Evolutionary conservation across 37 sponge, comb jelly and placozoan genomes (phyloP).

Genomic region (Halichondria panicea): DNA sequence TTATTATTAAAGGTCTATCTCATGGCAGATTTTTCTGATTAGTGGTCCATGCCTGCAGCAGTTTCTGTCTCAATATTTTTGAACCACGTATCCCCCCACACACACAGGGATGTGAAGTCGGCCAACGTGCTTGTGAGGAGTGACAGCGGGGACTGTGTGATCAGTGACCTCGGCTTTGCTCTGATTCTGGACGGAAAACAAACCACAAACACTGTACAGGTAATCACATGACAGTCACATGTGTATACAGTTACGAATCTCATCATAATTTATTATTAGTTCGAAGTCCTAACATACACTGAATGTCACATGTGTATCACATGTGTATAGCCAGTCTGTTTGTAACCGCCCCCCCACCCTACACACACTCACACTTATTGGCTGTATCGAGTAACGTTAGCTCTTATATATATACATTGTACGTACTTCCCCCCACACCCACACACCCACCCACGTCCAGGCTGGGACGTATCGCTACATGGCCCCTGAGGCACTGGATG

Average conservation of each 20-base stretch:
- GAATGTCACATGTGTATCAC: too few relatives aligned
- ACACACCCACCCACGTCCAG: constrained; percentile 25
- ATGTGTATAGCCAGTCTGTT: too few relatives aligned
- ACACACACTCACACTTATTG: too few relatives aligned
- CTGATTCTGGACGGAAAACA: constrained; percentile 58
- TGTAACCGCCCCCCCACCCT: too few relatives aligned
- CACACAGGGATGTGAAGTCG: constrained; percentile 86
- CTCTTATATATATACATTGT: too few relatives aligned
- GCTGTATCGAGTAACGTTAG: too few relatives aligned
- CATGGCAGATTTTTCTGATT: too few relatives aligned
- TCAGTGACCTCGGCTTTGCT: constrained; percentile 83
- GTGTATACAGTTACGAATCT: neutral
- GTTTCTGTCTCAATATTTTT: too few relatives aligned
- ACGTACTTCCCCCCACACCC: constrained; percentile 7
- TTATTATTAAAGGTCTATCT: too few relatives aligned
- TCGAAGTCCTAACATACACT: too few relatives aligned
- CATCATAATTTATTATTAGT: neutral
- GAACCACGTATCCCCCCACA: too few relatives aligned
- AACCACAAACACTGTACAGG: constrained; percentile 82
- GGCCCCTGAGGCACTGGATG: constrained; percentile 92
- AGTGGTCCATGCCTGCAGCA: too few relatives aligned
- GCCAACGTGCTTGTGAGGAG: constrained; percentile 76
- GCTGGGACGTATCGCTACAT: constrained; percentile 90
- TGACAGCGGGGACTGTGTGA: constrained; percentile 64
- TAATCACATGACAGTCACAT: neutral